These are phyloP conservation scores for Molossus molossus DNA, from an alignment of 2,797 vertebrate species.

Conservation along the genomic window DNA sequence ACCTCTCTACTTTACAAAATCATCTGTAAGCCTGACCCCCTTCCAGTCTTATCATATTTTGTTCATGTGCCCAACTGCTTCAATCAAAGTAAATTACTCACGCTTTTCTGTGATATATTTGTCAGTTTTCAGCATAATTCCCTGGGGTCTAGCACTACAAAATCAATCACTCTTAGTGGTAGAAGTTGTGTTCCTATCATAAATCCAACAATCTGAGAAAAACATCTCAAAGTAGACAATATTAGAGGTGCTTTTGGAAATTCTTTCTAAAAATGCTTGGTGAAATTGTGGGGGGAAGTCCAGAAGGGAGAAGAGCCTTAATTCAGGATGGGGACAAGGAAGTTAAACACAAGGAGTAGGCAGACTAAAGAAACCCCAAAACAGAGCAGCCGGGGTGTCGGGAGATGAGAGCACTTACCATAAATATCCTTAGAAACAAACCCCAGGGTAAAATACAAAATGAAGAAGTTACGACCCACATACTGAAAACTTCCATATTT, in stretches of 20 bases:
- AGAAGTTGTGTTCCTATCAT: conserved; percentile 12
- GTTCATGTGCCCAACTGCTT: not conserved
- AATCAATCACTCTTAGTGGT: not conserved
- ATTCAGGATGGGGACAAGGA: conserved; percentile 38
- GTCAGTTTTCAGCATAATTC: conserved; percentile 42
- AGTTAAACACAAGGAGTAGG: not conserved
- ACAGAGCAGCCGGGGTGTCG: not conserved
- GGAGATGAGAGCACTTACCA: conserved; percentile 11
- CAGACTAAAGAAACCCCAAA: conserved; percentile 1
- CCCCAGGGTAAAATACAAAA: not conserved
- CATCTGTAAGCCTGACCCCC: conserved; percentile 31
- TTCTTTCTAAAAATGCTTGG: not conserved
- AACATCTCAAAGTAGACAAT: not conserved
- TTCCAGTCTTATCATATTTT: not conserved
- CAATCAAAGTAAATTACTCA: not conserved
- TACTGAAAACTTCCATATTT: not conserved
- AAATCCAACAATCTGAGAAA: conserved; percentile 38
- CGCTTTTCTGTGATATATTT: not conserved
- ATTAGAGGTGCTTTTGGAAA: not conserved
- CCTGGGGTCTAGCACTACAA: not conserved
- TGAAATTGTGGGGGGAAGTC: not conserved
- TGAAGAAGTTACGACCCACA: not conserved
- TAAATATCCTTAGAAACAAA: conserved; percentile 56
- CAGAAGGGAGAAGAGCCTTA: not conserved
- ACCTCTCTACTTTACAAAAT: conserved; percentile 9